Percentiles rank a stretch among this genome's conserved stretches.
Conservation (phyloP, 1,140 invertebrate species). For the Oryzaephilus surinamensis region DNA sequence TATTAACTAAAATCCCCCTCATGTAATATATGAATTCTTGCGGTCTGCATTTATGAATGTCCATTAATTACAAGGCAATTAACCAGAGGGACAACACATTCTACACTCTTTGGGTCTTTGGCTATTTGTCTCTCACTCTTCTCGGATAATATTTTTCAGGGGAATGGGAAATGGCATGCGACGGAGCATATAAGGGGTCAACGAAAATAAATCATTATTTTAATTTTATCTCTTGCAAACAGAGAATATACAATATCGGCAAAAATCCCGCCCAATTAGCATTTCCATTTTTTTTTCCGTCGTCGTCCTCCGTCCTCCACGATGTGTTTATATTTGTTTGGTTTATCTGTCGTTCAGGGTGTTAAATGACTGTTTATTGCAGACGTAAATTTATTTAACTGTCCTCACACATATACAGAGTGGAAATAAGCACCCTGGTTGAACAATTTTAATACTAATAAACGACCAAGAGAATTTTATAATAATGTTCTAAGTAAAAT, state of each 20-base stretch:
- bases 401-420: too few species aligned
- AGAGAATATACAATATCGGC: constrained; percentile 8
- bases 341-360: too few species aligned
- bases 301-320: too few species aligned
- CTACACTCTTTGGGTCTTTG: not conserved
- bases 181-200: constrained; percentile 3
- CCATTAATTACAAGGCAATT: constrained; percentile 27
- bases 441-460: too few species aligned
- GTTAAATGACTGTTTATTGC: constrained; percentile 5
- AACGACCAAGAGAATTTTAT: too few species aligned
- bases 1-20: constrained; percentile 15
- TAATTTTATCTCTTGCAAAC: constrained; percentile 17
- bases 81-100: constrained; percentile 17
- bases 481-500: too few species aligned
- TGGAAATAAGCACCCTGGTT: too few species aligned
- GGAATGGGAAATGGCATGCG: too few species aligned
- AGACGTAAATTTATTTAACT: too few species aligned
- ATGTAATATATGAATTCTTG: constrained; percentile 14
- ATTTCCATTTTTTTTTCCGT: too few species aligned
- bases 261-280: constrained; percentile 10
- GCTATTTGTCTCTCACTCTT: constrained; percentile 9
- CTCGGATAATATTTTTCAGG: too few species aligned
- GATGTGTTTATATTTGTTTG: constrained; percentile 7
- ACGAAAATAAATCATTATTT: constrained; percentile 19
- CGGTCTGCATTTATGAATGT: constrained; percentile 13